phyloP scores from a whole-genome alignment of 2,888 invertebrate genomes.

The Clivina fossor region DNA sequence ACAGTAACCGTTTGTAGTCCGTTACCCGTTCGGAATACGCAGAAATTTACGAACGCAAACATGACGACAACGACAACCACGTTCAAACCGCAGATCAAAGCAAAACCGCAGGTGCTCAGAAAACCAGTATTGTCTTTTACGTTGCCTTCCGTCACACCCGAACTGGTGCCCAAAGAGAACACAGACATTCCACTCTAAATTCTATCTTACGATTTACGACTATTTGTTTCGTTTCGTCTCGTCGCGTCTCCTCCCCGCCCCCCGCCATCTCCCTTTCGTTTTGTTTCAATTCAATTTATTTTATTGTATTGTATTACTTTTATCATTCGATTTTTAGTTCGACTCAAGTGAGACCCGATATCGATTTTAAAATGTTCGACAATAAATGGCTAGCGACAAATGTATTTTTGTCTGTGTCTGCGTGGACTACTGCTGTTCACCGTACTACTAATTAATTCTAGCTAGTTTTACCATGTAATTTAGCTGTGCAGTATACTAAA shows the following conservation, averaged over 20 bases:
- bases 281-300: no score
- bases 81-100: constrained; percentile 74
- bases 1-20: constrained; percentile 44
- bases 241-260: no score
- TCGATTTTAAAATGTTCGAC: neutral
- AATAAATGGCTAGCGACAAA: no score
- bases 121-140: constrained; percentile 62
- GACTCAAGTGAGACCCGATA: no score
- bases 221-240: no score
- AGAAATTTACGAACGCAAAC: constrained; percentile 44
- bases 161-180: constrained; percentile 30
- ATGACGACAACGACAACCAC: constrained; percentile 47
- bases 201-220: neutral
- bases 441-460: neutral
- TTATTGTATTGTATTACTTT: no score
- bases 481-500: constrained; percentile 7
- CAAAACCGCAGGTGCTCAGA: constrained; percentile 78
- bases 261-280: no score
- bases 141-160: constrained; percentile 48
- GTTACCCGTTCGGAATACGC: constrained; percentile 44
- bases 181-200: constrained; percentile 25
- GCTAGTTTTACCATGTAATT: neutral
- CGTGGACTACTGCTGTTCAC: no score
- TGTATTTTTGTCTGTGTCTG: no score
- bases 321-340: no score